phyloP scores from a whole-genome alignment of 92 coral and sea anemone species.

The Umimayanthus kanabou region DNA sequence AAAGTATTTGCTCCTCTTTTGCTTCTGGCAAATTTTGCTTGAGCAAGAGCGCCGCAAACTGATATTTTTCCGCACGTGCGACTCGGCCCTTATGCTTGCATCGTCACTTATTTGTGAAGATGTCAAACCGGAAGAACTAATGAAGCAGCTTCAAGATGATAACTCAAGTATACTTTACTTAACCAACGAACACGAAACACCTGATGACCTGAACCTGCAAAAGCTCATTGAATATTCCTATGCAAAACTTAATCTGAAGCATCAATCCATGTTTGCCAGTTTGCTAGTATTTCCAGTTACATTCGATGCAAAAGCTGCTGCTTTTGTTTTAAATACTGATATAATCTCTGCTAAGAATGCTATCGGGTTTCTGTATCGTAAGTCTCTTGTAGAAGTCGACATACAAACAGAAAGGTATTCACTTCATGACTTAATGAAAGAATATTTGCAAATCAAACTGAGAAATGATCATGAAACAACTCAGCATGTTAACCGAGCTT shows the following conservation, averaged over 20 bases:
- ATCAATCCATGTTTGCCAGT: not conserved
- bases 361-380: not conserved
- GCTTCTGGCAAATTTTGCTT: too few relatives aligned
- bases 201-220: not conserved
- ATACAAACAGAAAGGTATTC: not conserved
- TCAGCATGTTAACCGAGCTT: not conserved
- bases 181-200: not conserved
- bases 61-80: too few relatives aligned
- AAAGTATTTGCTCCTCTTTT: too few relatives aligned
- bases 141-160: not conserved
- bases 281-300: not conserved
- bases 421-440: constrained; percentile 12
- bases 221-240: constrained; percentile 14
- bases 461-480: not conserved
- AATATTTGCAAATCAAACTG: not conserved
- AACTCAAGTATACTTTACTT: not conserved
- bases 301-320: constrained; percentile 4
- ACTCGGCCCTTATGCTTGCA: not conserved
- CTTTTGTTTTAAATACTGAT: not conserved
- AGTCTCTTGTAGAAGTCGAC: constrained; percentile 6
- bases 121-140: not conserved
- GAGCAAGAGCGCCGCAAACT: too few relatives aligned
- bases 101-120: constrained; percentile 6
- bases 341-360: not conserved
- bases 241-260: not conserved